Base-by-base conservation (phyloP, 2,888 invertebrate genomes). In the Hybos culiciformis region DNA sequence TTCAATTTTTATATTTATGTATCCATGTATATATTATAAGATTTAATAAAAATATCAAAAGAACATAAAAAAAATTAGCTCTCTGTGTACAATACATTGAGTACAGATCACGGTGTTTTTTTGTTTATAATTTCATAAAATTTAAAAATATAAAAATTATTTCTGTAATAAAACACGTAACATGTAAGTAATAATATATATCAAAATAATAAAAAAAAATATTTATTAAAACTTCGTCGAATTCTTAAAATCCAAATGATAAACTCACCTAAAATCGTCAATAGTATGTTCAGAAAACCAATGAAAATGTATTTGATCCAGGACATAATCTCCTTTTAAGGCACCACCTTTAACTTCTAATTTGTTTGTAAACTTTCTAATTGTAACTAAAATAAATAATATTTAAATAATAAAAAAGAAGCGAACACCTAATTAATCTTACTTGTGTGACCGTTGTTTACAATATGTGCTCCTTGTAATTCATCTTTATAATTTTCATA, bases 271-370 rank as follows among this genome's bases (percentile, higher is more conserved):
- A 57, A 70, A 68, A 9, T 75, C 75, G 47, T 85, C 74, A 14
- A 88, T 66, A 1, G 78, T 77, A 58, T 90, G 88, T 58, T 90
- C 88, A 0, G 87, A 83, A 39, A 78, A 74, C 85, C 86, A 87
- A 58, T 88, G 87, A 62, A 87, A 83, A 58, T 87, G 86, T 39
- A 86, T 66, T 61, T 86, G 83, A 44, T 80, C 78, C 40, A 86
- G 67, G 2, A 72, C 57, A 57, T 77, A 84, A 3, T 60, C 56
- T 23, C 70, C 66, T 33, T 19, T 19, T 14, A 20, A n/a, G 12
- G 17, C 36, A 0, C 80, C 83, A 0, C 80, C 82, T 4, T 56
- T 56, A 1, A 75, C 41, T 5, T 54, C 53, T 51, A 61, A 44
- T 18, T 54, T 51, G 5, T 54, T 47, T 14, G 53, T 49, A 20